Evolutionary conservation across 1,140 invertebrate species (phyloP), one percentile per base, ranked within the genome.

Genomic region (Yoshiicerus persimilis): DNA sequence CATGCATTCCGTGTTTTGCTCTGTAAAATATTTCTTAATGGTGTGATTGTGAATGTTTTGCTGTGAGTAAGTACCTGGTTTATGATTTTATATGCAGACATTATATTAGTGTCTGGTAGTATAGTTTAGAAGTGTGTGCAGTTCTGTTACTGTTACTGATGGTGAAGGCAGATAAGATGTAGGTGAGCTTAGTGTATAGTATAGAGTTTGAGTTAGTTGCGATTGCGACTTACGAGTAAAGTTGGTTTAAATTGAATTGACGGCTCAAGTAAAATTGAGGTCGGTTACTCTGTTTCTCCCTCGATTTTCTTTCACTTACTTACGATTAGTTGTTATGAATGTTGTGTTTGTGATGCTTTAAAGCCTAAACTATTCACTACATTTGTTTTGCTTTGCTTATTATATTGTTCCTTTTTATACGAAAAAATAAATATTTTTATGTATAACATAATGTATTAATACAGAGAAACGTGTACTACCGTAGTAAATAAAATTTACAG

Each of bases 281-380:
- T 80, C 75, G 75, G 75, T 80, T 80, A 80, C 32, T 80, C 75
- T 80, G 75, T 80, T 80, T 80, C 75, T 80, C 75, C 30, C 75
- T 80, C 75, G 75, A 80, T 80, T 80, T 80, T 80, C 75, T 80
- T 80, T 80, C 32, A 80, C 32, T 80, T 70, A 36, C 34, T 38
- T 10, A 36, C 75, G 47, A 56, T 56, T 6, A 56, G 47, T 56
- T 56, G 20, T 56, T 56, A 56, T 56, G 47, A 56, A 38, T 80
- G 30, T 23, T 80, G 75, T 34, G 75, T 36, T 80, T 30, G 64
- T 70, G 64, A 70, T 27, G 64, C 64, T 70, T 11, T 16, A 56
- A 56, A n/a, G 1, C 20, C 5, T 56, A 56, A 56, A n/a, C 6
- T 56, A 56, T 56, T 56, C 47, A 56, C 47, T 56, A n/a, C 47